A percentile compares a stretch with the other conserved stretches of the same genome.
Conservation (phyloP, 2,797 vertebrate species). For the Anableps anableps region DNA sequence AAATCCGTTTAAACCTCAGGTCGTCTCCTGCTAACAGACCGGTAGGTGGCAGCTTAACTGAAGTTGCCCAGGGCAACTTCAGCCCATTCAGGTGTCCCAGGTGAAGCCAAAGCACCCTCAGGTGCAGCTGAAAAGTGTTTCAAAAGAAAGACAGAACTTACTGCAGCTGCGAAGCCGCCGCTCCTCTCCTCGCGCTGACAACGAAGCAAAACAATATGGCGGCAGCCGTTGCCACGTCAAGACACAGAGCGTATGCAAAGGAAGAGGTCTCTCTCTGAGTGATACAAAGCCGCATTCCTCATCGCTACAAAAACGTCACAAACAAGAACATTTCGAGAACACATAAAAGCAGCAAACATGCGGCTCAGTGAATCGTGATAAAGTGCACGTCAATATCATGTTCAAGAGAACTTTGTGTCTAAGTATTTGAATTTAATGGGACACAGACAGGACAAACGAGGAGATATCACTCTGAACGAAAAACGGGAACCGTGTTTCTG, state of each 20-base stretch:
- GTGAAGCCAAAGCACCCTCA: neutral
- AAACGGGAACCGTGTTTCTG: neutral
- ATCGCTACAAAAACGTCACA: no score
- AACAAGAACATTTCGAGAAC: no score
- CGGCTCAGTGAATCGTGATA: neutral
- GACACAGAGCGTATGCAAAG: neutral
- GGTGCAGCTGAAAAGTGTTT: constrained; percentile 8
- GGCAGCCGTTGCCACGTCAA: constrained; percentile 71
- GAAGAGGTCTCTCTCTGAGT: constrained; percentile 41
- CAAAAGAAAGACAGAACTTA: constrained; percentile 21
- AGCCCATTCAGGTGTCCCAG: neutral
- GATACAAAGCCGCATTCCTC: neutral
- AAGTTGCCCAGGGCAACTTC: neutral
- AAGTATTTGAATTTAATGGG: no score
- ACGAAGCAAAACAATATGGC: constrained; percentile 76
- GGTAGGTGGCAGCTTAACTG: neutral
- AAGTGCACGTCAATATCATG: neutral
- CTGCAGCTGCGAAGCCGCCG: constrained; percentile 10
- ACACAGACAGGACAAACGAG: neutral
- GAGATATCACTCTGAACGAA: constrained; percentile 5
- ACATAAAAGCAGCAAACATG: neutral
- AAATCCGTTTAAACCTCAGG: neutral
- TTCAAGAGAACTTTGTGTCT: neutral
- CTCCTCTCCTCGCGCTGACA: constrained; percentile 51
- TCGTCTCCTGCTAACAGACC: neutral